Evolutionary conservation across 2,797 vertebrate species (phyloP), one percentile per base, ranked within the genome.

Genomic region (Aselliscus stoliczkanus): DNA sequence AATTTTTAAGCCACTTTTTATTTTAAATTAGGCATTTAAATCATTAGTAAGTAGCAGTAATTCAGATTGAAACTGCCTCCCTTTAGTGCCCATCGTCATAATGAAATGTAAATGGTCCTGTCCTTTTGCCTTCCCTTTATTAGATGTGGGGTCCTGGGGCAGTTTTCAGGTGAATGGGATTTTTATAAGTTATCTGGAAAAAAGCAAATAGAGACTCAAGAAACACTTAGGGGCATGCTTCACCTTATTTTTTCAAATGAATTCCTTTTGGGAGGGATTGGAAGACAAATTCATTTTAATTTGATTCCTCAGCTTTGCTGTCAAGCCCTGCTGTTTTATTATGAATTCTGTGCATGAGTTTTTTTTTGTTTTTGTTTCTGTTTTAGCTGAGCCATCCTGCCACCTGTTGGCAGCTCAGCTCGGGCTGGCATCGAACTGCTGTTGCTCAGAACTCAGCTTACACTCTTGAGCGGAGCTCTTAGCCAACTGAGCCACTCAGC

Each of bases 1-100:
- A 97, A 98, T 97, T 96, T 94, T 97, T 94, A 98, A 97, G 73
- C 76, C 85, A 79, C 94, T 0, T 0, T 94, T 98, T 95, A 42
- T 73, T 77, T 65, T 56, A 14, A 62, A 92, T 97, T 97, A 96
- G 93, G 84, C 93, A 94, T 95, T 79, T 34, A 65, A 80, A 60
- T 96, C 85, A 70, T 92, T 96, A 97, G 80, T 82, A 97, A 92
- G 58, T 90, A 81, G 4, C 67, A 29, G 39, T 90, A 56, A 94
- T 92, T 94, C 70, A 88, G 64, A 77, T 31, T 44, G 75, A 76
- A 90, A 62, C 39, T 58, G 70, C 47, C 89, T 44, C 20, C 52
- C 67, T 95, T 96, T 95, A 75, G 17, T 88, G 69, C 87, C 93
- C 42, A 4, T 82, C 2, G 20, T 75, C 54, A n/a, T 83, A 70